Evolutionary conservation across 2,888 invertebrate species (phyloP).

Genomic region (Parnassius glacialis): DNA sequence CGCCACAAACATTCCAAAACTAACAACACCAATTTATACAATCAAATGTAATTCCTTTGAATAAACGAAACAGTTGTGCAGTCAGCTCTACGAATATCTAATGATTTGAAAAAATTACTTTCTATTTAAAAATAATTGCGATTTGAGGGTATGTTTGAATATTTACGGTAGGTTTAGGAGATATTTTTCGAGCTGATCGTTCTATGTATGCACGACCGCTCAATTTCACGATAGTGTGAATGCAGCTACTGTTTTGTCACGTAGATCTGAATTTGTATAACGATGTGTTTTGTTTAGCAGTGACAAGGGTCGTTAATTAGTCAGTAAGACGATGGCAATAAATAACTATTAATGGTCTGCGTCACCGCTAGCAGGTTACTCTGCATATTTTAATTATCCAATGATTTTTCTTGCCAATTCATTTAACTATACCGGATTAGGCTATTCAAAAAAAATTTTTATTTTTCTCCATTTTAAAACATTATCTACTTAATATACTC

Average conservation of each 20-base stretch:
- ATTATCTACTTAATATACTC: no score
- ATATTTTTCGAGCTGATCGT: constrained; percentile 18
- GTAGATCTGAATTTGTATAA: constrained; percentile 58
- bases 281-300: constrained; percentile 2
- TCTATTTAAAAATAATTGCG: not conserved
- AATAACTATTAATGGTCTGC: not conserved
- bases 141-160: constrained; percentile 4
- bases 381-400: not conserved
- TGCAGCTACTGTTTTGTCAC: constrained; percentile 29
- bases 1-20: constrained; percentile 66
- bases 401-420: not conserved
- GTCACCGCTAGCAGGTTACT: not conserved
- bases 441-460: no score
- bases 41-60: constrained; percentile 32
- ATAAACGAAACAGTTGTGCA: constrained; percentile 12
- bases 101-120: not conserved
- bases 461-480: no score
- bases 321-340: not conserved
- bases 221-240: constrained; percentile 28
- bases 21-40: constrained; percentile 34
- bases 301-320: not conserved
- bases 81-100: constrained; percentile 11
- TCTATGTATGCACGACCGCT: constrained; percentile 3
- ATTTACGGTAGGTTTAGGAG: constrained; percentile 5
- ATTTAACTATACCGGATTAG: not conserved